phyloP scores from a whole-genome alignment of 2,113 vertebrate genomes.

The Silurus glanis region DNA sequence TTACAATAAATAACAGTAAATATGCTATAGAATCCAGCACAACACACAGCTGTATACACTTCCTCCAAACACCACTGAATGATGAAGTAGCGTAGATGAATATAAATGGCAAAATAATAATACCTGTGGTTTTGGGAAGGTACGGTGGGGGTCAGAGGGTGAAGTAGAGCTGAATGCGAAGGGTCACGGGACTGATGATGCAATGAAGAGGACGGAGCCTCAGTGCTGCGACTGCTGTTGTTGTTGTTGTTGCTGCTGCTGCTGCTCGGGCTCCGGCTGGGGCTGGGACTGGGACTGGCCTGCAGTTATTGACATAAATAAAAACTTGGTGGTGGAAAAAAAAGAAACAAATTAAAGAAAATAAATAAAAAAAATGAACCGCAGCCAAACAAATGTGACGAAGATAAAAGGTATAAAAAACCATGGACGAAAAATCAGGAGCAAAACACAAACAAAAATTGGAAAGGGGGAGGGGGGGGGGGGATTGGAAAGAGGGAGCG shows the following conservation, averaged over 20 bases:
- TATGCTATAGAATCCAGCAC: background rate
- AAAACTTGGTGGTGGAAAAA: constrained; percentile 95
- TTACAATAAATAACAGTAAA: too few species aligned
- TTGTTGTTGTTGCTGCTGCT: constrained; percentile 67
- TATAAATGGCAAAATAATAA: background rate
- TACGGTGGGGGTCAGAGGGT: constrained; percentile 63
- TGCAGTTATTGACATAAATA: constrained; percentile 99
- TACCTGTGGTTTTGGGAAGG: constrained; percentile 71
- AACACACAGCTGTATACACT: background rate
- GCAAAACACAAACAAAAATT: constrained; percentile 63
- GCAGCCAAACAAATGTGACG: constrained; percentile 80
- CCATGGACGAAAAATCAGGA: constrained; percentile 51
- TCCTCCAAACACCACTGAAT: background rate
- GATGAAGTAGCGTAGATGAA: background rate
- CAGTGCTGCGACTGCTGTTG: constrained; percentile 68
- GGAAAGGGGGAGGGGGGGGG: constrained; percentile 61
- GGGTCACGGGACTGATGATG: constrained; percentile 70
- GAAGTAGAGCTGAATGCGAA: constrained; percentile 70
- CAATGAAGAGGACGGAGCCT: constrained; percentile 70
- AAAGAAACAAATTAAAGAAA: constrained; percentile 53
- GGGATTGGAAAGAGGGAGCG: constrained; percentile 65
- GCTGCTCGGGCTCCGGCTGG: constrained; percentile 50
- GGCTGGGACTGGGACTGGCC: constrained; percentile 82
- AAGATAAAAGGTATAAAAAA: constrained; percentile 63
- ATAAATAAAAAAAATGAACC: constrained; percentile 44